A percentile compares a stretch with the other conserved stretches of the same genome.
These are phyloP conservation scores for Sphenopsis melanotis DNA, from an alignment of 2,797 vertebrate species.

Conservation along the genomic window DNA sequence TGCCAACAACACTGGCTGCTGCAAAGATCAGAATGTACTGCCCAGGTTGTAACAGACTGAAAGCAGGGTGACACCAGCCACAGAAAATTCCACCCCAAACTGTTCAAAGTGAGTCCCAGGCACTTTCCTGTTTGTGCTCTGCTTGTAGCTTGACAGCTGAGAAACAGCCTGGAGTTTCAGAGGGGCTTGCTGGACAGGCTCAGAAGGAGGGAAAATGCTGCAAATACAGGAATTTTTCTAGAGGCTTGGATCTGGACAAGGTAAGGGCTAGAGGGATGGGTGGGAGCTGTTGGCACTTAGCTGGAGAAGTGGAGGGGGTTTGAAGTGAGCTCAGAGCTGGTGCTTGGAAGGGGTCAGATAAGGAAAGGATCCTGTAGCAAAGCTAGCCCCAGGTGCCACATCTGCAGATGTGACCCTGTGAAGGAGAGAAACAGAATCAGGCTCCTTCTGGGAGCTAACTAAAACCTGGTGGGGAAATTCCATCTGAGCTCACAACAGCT, in stretches of 20 bases:
- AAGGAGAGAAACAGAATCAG: neutral
- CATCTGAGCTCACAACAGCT: neutral
- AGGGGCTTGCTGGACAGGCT: neutral
- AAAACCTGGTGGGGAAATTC: neutral
- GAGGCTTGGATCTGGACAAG: neutral
- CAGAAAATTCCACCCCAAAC: neutral
- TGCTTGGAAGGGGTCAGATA: neutral
- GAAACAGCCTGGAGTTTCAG: neutral
- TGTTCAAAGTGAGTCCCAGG: neutral
- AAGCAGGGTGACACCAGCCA: neutral
- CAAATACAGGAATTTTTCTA: neutral
- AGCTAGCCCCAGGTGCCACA: neutral
- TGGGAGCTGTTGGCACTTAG: neutral
- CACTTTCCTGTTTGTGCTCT: neutral
- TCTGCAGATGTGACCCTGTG: neutral
- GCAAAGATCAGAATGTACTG: neutral
- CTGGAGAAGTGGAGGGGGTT: neutral
- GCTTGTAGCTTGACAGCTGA: neutral
- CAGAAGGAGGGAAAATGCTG: neutral
- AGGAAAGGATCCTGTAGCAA: neutral
- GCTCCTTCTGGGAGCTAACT: neutral
- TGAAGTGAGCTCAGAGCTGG: neutral
- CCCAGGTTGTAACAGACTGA: neutral
- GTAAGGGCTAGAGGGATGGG: neutral
- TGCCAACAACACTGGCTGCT: neutral